Percentiles rank a stretch among this genome's conserved stretches.
These are phyloP conservation scores for Thymelicus sylvestris DNA, from an alignment of 2,888 invertebrate genomes.

Conservation along the genomic window DNA sequence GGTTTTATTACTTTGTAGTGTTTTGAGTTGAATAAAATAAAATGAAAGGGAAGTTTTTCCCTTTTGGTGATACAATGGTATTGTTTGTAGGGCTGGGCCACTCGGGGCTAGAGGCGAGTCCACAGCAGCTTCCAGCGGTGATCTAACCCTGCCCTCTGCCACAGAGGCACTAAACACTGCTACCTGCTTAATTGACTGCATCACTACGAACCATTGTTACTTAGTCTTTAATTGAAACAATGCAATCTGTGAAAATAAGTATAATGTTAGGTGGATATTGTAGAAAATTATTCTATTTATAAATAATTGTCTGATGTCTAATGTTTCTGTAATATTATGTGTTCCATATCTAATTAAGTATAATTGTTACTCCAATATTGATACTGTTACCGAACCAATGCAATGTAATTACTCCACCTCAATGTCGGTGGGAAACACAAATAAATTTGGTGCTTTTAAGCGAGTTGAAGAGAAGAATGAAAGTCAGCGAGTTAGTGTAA, in stretches of 20 bases:
- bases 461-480: slow-evolving; percentile 82
- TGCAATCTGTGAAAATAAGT: slow-evolving; percentile 89
- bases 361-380: slow-evolving; percentile 84
- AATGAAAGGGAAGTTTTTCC: slow-evolving; percentile 30
- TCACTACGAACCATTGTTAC: slow-evolving; percentile 86
- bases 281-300: slow-evolving; percentile 86
- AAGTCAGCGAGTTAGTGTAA: slow-evolving; percentile 84
- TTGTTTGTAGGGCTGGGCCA: slow-evolving; percentile 85
- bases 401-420: slow-evolving; percentile 86
- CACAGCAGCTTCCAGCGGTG: slow-evolving; percentile 84
- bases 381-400: slow-evolving; percentile 86
- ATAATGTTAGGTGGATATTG: slow-evolving; percentile 84
- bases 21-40: slow-evolving; percentile 29
- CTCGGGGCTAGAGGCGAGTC: slow-evolving; percentile 87
- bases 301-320: slow-evolving; percentile 83
- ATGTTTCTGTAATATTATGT: slow-evolving; percentile 86
- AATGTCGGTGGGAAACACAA: slow-evolving; percentile 85
- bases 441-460: slow-evolving; percentile 85
- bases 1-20: slow-evolving; percentile 19
- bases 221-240: slow-evolving; percentile 85
- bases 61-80: slow-evolving; percentile 36
- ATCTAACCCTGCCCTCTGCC: slow-evolving; percentile 82
- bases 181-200: slow-evolving; percentile 87
- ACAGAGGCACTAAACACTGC: slow-evolving; percentile 82
- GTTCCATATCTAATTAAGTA: slow-evolving; percentile 87